These are phyloP conservation scores for Homarus gammarus DNA, from an alignment of 2,888 invertebrate genomes.

Conservation along the genomic window DNA sequence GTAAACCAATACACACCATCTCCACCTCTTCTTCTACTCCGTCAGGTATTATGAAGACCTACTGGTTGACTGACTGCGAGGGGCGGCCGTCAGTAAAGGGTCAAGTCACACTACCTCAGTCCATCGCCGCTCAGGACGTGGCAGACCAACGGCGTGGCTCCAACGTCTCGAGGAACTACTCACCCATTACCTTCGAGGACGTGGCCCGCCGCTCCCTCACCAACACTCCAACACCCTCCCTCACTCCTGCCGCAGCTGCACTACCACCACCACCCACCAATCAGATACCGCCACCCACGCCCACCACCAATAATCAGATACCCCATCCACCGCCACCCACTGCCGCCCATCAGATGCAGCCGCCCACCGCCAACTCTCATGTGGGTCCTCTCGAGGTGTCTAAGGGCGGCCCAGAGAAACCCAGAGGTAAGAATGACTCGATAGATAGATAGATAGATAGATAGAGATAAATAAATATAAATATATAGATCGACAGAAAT, in stretches of 20 bases:
- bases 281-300: neutral
- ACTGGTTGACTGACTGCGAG: constrained; percentile 89
- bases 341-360: neutral
- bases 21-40: too few relatives aligned
- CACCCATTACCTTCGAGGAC: constrained; percentile 72
- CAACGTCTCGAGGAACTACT: constrained; percentile 68
- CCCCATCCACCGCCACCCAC: constrained; percentile 2
- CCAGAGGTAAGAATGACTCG: constrained; percentile 48
- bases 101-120: constrained; percentile 46
- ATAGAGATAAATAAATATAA: too few relatives aligned
- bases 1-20: neutral
- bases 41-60: constrained; percentile 92
- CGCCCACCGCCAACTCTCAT: too few relatives aligned
- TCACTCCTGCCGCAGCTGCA: constrained; percentile 20
- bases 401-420: constrained; percentile 32
- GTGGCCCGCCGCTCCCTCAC: constrained; percentile 58
- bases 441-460: too few relatives aligned
- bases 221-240: constrained; percentile 36
- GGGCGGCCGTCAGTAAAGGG: constrained; percentile 80
- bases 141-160: constrained; percentile 57
- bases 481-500: too few relatives aligned
- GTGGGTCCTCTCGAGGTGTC: too few relatives aligned
- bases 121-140: constrained; percentile 23
- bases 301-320: too few relatives aligned
- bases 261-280: neutral